phyloP scores from a whole-genome alignment of 2,888 invertebrate genomes.

The Dioctria rufipes region DNA sequence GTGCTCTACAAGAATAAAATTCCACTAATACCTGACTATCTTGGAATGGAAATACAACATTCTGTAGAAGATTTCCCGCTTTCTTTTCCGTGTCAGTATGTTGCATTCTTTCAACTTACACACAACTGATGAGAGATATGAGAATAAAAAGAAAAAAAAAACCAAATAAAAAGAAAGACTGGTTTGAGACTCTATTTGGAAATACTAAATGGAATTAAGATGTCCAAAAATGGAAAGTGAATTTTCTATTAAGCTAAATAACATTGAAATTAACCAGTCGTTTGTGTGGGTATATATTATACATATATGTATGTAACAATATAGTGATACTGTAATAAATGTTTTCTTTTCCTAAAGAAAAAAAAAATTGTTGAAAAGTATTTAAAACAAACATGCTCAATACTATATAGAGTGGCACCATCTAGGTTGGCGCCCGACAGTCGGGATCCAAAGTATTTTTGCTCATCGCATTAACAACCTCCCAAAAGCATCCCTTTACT shows the following conservation, averaged over 20 bases:
- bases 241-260: neutral
- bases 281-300: no score
- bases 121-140: neutral
- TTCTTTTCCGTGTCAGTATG: constrained; percentile 42
- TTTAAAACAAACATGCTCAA: neutral
- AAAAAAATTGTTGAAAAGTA: neutral
- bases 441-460: constrained; percentile 72
- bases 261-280: constrained; percentile 2
- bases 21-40: neutral
- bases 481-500: constrained; percentile 43
- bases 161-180: constrained; percentile 10
- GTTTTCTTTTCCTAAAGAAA: constrained; percentile 1
- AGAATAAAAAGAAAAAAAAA: no score
- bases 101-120: neutral
- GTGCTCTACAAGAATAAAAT: neutral
- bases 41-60: constrained; percentile 33
- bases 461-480: constrained; percentile 27
- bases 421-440: constrained; percentile 73
- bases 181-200: constrained; percentile 20
- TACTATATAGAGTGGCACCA: constrained; percentile 20
- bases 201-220: constrained; percentile 3
- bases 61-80: constrained; percentile 16
- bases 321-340: neutral
- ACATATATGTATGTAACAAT: neutral
- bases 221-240: constrained; percentile 40